Evolutionary conservation across 2,797 vertebrate genomes (phyloP).

Genomic region (Phyllotis vaccarum): DNA sequence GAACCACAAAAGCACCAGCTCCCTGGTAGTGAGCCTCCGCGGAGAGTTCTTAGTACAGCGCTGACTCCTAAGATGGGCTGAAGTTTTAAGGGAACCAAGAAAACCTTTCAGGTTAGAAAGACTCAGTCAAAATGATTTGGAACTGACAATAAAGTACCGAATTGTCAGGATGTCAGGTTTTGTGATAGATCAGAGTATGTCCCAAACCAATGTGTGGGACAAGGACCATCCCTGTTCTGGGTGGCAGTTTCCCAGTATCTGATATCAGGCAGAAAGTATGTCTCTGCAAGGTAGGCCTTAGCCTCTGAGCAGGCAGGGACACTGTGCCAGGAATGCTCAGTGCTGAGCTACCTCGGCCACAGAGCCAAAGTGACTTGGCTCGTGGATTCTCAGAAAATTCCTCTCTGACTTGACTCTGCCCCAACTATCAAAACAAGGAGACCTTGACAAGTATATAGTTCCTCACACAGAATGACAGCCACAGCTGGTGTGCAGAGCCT

Average conservation of each 20-base stretch:
- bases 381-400: not conserved
- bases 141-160: conserved; percentile 59
- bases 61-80: conserved; percentile 62
- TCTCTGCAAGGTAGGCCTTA: conserved; percentile 64
- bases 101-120: conserved; percentile 73
- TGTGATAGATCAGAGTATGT: conserved; percentile 79
- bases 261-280: conserved; percentile 52
- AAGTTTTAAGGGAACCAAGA: conserved; percentile 76
- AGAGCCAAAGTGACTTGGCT: not conserved
- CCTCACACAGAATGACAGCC: not conserved
- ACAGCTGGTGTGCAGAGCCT: rapidly evolving
- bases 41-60: conserved; percentile 63
- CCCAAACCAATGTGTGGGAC: conserved; percentile 59
- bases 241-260: conserved; percentile 65
- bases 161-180: conserved; percentile 73
- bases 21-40: not conserved
- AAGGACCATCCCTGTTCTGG: conserved; percentile 39
- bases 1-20: not conserved
- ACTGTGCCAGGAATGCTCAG: rapidly evolving
- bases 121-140: conserved; percentile 75
- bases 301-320: too few relatives aligned
- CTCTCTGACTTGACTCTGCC: not conserved
- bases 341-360: not conserved
- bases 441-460: not conserved
- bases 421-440: not conserved